Percentiles rank a stretch among this genome's conserved stretches.
Conservation (phyloP, 1,140 invertebrate species). For the Portunus trituberculatus region DNA sequence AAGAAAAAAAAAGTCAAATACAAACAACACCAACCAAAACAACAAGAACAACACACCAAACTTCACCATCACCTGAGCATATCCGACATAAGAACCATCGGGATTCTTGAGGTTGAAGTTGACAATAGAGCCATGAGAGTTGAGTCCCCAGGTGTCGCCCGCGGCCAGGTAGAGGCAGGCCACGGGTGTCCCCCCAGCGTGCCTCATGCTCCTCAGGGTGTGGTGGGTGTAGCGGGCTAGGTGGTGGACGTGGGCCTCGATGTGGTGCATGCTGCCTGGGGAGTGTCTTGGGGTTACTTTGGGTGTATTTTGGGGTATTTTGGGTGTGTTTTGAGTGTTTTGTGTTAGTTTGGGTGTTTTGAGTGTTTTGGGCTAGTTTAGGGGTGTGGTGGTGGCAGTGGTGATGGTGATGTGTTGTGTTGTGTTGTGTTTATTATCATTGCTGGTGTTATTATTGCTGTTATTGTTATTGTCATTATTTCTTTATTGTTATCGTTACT, state of each 20-base stretch:
- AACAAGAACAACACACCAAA: not conserved
- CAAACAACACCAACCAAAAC: not conserved
- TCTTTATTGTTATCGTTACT: too few relatives aligned
- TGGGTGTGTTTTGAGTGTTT: not conserved
- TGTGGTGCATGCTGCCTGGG: constrained; percentile 84
- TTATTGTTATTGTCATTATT: not conserved
- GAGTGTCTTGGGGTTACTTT: not conserved
- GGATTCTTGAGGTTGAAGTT: constrained; percentile 92
- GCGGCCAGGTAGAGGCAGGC: constrained; percentile 87
- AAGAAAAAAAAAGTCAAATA: not conserved
- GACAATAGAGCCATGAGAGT: constrained; percentile 90
- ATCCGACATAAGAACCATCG: constrained; percentile 91
- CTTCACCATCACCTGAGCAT: constrained; percentile 86
- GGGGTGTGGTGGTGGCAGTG: not conserved
- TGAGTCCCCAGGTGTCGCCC: constrained; percentile 85
- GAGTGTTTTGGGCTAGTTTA: not conserved
- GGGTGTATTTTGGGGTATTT: not conserved
- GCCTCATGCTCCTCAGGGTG: constrained; percentile 85
- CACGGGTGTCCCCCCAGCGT: constrained; percentile 88
- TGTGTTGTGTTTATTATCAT: too few relatives aligned
- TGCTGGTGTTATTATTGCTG: not conserved
- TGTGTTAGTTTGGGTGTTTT: not conserved
- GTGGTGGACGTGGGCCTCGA: constrained; percentile 88
- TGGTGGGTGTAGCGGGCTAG: constrained; percentile 88
- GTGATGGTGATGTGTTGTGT: not conserved